Evolutionary conservation across 2,797 vertebrate species (phyloP).

Genomic region (Sitta carolinensis): DNA sequence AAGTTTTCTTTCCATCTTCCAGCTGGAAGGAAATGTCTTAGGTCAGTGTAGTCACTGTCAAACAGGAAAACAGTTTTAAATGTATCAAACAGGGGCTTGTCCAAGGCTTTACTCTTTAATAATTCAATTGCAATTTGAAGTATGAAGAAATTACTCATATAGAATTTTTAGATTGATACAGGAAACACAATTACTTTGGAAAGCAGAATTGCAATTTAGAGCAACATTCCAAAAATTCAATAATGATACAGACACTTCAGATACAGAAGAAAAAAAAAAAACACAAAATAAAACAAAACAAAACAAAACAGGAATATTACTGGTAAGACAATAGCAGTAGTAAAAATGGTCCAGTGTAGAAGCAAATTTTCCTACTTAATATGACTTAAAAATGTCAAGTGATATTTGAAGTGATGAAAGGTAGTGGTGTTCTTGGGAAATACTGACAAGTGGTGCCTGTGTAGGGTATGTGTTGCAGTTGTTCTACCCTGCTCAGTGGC

Average conservation of each 20-base stretch:
- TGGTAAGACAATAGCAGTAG: neutral
- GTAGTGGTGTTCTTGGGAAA: neutral
- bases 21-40: neutral
- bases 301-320: neutral
- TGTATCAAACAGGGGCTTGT: neutral
- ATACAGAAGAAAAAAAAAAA: neutral
- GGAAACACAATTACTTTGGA: neutral
- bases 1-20: neutral
- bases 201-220: neutral
- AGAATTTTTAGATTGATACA: neutral
- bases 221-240: neutral
- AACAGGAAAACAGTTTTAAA: neutral
- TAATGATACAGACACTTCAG: neutral
- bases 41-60: neutral
- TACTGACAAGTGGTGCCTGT: neutral
- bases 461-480: fast-evolving
- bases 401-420: neutral
- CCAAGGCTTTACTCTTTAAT: neutral
- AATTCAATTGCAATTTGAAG: neutral
- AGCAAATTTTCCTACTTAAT: neutral
- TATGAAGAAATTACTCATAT: neutral
- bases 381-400: neutral
- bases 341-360: neutral
- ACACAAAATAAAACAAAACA: no score
- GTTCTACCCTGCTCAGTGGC: neutral